Conservation (phyloP, 2,113 vertebrate species). For the Rattus norvegicus region GRCr8 NC_086025.1:126993001-126993500, state of each 20-base stretch:
- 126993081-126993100: conserved; percentile 34
- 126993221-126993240: not conserved
- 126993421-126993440: not conserved
- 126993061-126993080: conserved; percentile 32
- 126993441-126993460: not conserved
- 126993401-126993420: accelerated
- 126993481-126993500: not conserved
- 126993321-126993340: not conserved
- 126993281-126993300: not conserved
- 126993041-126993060: conserved; percentile 28
- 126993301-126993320: not conserved
- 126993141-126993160: not conserved
- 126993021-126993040: not conserved
- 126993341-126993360: not conserved
- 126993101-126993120: conserved; percentile 21
- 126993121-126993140: not conserved
- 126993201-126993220: not conserved
- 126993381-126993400: not conserved
- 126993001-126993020: conserved; percentile 25
- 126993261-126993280: not conserved
- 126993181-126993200: not conserved
- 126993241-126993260: not conserved
- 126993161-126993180: not conserved
- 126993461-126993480: not conserved
- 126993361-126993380: not conserved